Evolutionary conservation across 2,113 vertebrate species (phyloP).

Genomic region (Apodemus speciosus): DNA sequence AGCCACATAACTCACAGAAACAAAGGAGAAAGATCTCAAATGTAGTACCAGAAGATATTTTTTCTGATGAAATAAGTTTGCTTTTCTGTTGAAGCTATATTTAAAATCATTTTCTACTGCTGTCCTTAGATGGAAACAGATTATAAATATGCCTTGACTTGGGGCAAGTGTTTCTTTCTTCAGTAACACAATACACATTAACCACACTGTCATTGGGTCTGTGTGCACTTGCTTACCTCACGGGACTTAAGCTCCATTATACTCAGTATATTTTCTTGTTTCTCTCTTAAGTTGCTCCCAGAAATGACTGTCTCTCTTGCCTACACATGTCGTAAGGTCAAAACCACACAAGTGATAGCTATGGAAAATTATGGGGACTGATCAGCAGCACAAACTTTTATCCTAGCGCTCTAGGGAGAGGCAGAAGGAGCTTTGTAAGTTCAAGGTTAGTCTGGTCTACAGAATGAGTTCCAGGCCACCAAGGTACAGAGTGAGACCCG

Average conservation of each 20-base stretch:
- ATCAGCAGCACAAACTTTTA: not conserved
- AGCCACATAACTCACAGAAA: conserved; percentile 7
- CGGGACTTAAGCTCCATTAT: conserved; percentile 10
- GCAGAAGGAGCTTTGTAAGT: not conserved
- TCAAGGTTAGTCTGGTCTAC: not conserved
- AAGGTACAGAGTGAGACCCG: not conserved
- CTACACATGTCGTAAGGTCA: not conserved
- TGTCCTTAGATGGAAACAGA: conserved; percentile 34
- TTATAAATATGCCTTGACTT: not conserved
- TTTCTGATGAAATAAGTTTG: conserved; percentile 48
- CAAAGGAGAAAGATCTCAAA: conserved; percentile 33
- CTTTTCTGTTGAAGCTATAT: not conserved
- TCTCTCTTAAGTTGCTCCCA: not conserved
- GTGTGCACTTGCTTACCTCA: not conserved
- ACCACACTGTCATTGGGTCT: not conserved
- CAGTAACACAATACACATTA: not conserved
- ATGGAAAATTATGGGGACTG: not conserved
- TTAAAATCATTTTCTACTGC: not conserved
- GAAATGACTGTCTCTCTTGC: not conserved
- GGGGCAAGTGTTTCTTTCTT: conserved; percentile 13
- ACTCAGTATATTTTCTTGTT: conserved; percentile 7
- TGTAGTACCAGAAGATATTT: not conserved
- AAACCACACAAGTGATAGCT: not conserved
- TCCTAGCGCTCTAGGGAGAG: not conserved
- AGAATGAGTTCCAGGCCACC: not conserved